Conservation (phyloP, 2,888 invertebrate genomes). For the Drosophila buzzatii region DNA sequence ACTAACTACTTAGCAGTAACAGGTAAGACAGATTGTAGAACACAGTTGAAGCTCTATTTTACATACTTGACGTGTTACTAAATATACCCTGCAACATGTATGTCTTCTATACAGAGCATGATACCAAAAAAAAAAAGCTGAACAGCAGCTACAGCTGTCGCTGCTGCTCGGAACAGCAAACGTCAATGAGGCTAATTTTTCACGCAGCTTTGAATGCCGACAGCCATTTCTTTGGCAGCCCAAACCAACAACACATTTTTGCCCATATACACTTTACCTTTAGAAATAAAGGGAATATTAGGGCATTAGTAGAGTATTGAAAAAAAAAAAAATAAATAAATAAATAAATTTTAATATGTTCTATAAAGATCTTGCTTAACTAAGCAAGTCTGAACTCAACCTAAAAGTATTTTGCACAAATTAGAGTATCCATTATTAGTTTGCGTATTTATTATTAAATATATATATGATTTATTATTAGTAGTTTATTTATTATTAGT, state of each 20-base stretch:
- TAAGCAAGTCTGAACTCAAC: too few relatives aligned
- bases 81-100: not conserved
- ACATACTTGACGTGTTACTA: not conserved
- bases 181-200: slow-evolving; percentile 68
- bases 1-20: too few relatives aligned
- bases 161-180: slow-evolving; percentile 11
- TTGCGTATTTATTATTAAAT: too few relatives aligned
- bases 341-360: too few relatives aligned
- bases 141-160: slow-evolving; percentile 15
- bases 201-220: slow-evolving; percentile 67
- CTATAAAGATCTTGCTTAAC: too few relatives aligned
- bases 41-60: too few relatives aligned
- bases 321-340: not conserved
- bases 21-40: too few relatives aligned
- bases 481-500: too few relatives aligned
- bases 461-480: too few relatives aligned
- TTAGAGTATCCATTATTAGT: too few relatives aligned
- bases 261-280: not conserved
- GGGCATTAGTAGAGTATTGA: not conserved
- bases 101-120: not conserved
- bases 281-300: not conserved
- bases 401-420: too few relatives aligned
- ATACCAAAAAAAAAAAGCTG: not conserved
- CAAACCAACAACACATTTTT: not conserved
- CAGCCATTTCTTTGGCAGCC: slow-evolving; percentile 5